phyloP scores from a whole-genome alignment of 2,797 vertebrate species.

The Rhodeus uyekii region DNA sequence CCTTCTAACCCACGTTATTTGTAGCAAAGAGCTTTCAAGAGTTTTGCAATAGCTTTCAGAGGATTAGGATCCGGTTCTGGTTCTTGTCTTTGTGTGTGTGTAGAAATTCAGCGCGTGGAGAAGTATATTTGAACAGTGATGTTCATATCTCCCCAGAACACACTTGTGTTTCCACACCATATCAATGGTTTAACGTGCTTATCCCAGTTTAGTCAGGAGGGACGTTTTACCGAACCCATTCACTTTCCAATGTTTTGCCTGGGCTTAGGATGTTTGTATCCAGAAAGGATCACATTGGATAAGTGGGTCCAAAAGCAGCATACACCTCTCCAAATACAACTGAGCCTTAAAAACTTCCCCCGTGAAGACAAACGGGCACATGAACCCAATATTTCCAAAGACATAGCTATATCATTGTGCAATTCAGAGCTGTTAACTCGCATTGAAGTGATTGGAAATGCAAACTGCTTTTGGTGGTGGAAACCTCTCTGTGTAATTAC shows the following conservation, averaged over 20 bases:
- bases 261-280: slow-evolving; percentile 28
- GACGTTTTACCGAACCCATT: slow-evolving; percentile 26
- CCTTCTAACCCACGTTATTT: not conserved
- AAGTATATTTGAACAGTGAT: slow-evolving; percentile 38
- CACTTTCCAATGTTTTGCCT: slow-evolving; percentile 23
- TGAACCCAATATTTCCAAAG: not conserved
- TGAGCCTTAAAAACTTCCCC: slow-evolving; percentile 68
- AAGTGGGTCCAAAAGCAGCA: slow-evolving; percentile 27
- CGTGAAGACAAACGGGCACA: not conserved
- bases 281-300: slow-evolving; percentile 25
- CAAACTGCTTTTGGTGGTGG: not conserved
- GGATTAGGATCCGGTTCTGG: slow-evolving; percentile 19
- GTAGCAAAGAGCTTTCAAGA: slow-evolving; percentile 13
- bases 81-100: slow-evolving; percentile 7
- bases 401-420: not conserved
- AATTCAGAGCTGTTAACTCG: not conserved
- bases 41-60: slow-evolving; percentile 28
- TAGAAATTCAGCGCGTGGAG: slow-evolving; percentile 9
- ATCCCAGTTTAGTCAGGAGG: slow-evolving; percentile 30
- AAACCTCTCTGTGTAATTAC: slow-evolving; percentile 60
- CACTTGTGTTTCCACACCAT: slow-evolving; percentile 38
- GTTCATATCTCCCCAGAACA: slow-evolving; percentile 30
- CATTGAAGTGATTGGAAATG: not conserved
- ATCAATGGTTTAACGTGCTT: slow-evolving; percentile 37
- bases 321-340: slow-evolving; percentile 23